Evolutionary conservation across 2,888 invertebrate genomes (phyloP), one percentile per base, ranked within the genome.

Genomic region (Caenorhabditis uteleia): DNA sequence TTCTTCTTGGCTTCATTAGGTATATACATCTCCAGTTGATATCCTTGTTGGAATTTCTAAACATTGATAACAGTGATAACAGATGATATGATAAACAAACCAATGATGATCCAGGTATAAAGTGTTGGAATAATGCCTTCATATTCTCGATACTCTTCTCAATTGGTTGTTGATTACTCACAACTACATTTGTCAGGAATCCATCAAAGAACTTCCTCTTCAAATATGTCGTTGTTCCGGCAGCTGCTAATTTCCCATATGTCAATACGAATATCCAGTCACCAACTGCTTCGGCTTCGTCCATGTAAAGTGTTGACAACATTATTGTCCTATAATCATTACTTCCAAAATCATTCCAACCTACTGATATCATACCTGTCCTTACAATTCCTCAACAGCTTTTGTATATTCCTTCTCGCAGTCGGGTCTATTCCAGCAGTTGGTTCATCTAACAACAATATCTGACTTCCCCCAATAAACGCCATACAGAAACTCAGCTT

Each of bases 261-360:
- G 68, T 72, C 81, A 80, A 82, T 34, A 80, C 77, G 7, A 64
- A 70, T 18, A 80, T 68, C 40, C 77, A 65, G 36, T 80, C 80
- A 6, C 77, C 81, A n/a, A 82, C 58, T 20, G 59, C 56, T 48
- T 82, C 80, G 2, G 80, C 80, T 59, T 80, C 80, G 43, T 80
- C 77, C 78, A 82, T 82, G 51, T 80, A 82, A 51, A 78, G 81
- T 1, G 79, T 80, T 3, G 80, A 79, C 34, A 79, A 55, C n/a
- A 79, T 68, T 23, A 80, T 75, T 0, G 80, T 77, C 55, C 73
- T 26, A 33, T 76, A 47, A 7, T n/a, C n/a, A n/a, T n/a, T n/a
- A n/a, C n/a, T n/a, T n/a, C n/a, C n/a, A n/a, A n/a, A n/a, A n/a
- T n/a, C n/a, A n/a, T n/a, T n/a, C n/a, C n/a, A n/a, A n/a, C n/a